Base-by-base conservation (phyloP, 1,140 invertebrate species). In the Heliconius congener region DNA sequence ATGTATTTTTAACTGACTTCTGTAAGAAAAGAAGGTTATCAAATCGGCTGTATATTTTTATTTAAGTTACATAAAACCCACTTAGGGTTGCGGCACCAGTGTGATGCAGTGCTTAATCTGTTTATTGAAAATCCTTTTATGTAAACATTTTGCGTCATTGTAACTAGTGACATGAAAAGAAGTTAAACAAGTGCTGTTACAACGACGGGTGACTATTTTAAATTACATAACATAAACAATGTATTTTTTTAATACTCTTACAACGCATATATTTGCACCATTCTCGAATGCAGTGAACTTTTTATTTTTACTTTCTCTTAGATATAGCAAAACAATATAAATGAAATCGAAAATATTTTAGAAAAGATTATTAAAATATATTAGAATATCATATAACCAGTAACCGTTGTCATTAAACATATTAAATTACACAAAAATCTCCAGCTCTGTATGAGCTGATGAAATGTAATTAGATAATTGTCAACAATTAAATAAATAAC, bases 71-170 rank as follows among this genome's bases (percentile, higher is more conserved):
- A 4, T 66, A 66, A 66, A n/a, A 60, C 3, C 8, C 1, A 23
- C n/a, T 3, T 27, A 27, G 9, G 23, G 60, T 4, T 30, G 11
- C 19, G 9, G 11, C 4, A 66, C 57, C 60, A 66, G n/a, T 5
- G 0, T 30, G 60, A 66, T 66, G 60, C 60, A 76, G 66, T 70
- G 19, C 42, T 74, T 66, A 78, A 74, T 74, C 77, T 78, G 37
- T 78, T 78, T 73, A 74, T 57, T 52, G 18, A 34, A 50, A 79
- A 79, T 66, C 46, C 73, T 27, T 76, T 80, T 80, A 80, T 74
- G 60, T 76, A 73, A 80, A 42, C 78, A 71, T 23, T 76, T 76
- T 70, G 42, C 75, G 75, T 76, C 75, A 79, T 74, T 30, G 50
- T 37, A 55, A 19, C 37, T 42, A 52, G 13, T 19, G 30, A 79